Evolutionary conservation across 23 tunicate genomes (phyloP), one percentile per base, ranked within the genome.

Genomic region (Pegea sp.): DNA sequence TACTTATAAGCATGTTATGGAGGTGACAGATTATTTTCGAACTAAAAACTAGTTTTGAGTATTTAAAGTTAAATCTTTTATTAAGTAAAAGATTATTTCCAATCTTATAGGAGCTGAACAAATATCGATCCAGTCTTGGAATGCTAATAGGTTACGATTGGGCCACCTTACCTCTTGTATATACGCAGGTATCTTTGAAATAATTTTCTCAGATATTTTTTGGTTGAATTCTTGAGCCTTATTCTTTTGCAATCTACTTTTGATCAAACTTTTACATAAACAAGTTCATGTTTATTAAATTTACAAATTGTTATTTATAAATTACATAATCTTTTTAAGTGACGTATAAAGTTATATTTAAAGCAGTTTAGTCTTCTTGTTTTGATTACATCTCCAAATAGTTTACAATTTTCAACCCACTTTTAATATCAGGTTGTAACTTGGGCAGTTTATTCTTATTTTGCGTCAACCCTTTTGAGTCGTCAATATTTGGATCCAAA

Each of bases 111-210:
- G 96, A 84, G 49, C 28, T 77, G 53, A 74, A 74, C 61, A 27
- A 19, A 1, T 84, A 54, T 57, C 65, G 96, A 20, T 33, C 63
- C 0, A 24, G 31, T 51, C 74, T 76, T 53, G 96, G 96, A 29
- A 23, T 44, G 44, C 56, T 84, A 29, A 27, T 73, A 18, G 59
- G 66, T 38, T 84, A 74, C 52, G 96, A 84, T 31, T 84, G 96
- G 96, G 68, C 74, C 31, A 73, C 84, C 42, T 62, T 84, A 20
- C 96, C 96, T 0, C 53, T 84, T 54, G 96, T 84, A 5, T 84
- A 84, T 33, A 84, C 96, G 19, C 96, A 84, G 77, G 96, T 72
- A 29, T 29, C 7, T 11, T 19, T 50, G 22, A 50, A 38, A 11
- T 38, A 8, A 8, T 38, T 38, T 38, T 8, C 46, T 8, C 11